Evolutionary conservation across 2,888 invertebrate genomes (phyloP).

Genomic region (Apamea crenata): DNA sequence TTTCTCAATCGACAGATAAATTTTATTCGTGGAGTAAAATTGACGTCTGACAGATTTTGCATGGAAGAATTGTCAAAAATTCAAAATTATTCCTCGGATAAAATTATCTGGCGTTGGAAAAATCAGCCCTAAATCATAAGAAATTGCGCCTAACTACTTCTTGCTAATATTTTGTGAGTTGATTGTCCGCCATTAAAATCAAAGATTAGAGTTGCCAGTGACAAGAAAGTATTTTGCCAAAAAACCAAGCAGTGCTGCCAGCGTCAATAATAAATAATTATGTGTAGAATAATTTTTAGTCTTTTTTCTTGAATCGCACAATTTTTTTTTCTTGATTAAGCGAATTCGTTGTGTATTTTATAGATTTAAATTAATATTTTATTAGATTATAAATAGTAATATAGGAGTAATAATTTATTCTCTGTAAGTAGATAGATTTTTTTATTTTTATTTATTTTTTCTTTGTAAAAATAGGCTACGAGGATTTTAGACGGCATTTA

Average conservation of each 20-base stretch:
- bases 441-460: slow-evolving; percentile 68
- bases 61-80: too few species aligned
- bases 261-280: slow-evolving; percentile 51
- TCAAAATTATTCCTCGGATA: too few species aligned
- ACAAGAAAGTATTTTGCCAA: slow-evolving; percentile 58
- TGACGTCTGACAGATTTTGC: too few species aligned
- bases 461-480: slow-evolving; percentile 70
- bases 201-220: slow-evolving; percentile 50
- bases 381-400: slow-evolving; percentile 52
- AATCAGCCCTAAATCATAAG: background rate
- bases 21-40: too few species aligned
- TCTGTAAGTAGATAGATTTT: slow-evolving; percentile 69
- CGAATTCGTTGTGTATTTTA: slow-evolving; percentile 64
- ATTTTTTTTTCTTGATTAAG: slow-evolving; percentile 53
- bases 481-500: slow-evolving; percentile 73
- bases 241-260: slow-evolving; percentile 59
- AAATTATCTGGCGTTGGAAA: too few species aligned
- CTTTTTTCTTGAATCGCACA: slow-evolving; percentile 63
- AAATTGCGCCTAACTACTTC: background rate
- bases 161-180: background rate
- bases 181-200: slow-evolving; percentile 8
- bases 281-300: slow-evolving; percentile 61
- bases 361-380: slow-evolving; percentile 64
- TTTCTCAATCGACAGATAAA: too few species aligned
- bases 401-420: slow-evolving; percentile 68